These are phyloP conservation scores for Lithophane leautieri DNA, from an alignment of 2,888 invertebrate genomes.

Conservation along the genomic window DNA sequence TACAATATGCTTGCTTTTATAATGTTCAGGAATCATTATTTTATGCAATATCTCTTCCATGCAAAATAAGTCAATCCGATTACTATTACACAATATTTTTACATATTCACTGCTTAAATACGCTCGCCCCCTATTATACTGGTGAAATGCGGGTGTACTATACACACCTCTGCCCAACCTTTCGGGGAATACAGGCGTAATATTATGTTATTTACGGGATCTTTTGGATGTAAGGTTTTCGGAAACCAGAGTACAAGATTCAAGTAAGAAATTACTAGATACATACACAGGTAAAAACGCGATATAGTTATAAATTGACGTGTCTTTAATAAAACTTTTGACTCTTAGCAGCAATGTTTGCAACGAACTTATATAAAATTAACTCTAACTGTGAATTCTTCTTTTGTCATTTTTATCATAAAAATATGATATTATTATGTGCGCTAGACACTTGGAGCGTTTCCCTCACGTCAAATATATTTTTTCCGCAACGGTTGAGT, in stretches of 20 bases:
- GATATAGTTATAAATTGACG: neutral
- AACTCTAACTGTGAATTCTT: neutral
- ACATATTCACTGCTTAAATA: neutral
- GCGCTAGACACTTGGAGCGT: constrained; percentile 14
- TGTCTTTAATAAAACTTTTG: neutral
- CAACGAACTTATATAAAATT: neutral
- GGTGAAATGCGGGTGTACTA: neutral
- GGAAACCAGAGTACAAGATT: neutral
- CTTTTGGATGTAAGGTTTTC: neutral
- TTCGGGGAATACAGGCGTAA: neutral
- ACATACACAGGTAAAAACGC: neutral
- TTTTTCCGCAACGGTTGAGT: constrained; percentile 54
- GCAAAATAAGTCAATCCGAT: neutral
- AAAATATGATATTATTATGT: constrained; percentile 26
- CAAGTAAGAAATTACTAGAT: neutral
- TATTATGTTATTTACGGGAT: neutral
- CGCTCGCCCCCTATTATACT: too few species aligned
- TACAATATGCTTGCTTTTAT: neutral
- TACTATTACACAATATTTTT: neutral
- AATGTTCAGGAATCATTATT: neutral
- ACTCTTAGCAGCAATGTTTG: neutral
- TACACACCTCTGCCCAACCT: neutral
- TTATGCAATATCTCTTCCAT: neutral
- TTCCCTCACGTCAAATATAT: constrained; percentile 58
- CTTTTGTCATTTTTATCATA: constrained; percentile 10